A percentile compares a stretch with the other conserved stretches of the same genome.
Conservation (phyloP, 2,888 invertebrate species). For the Omphaloscelis lunosa region DNA sequence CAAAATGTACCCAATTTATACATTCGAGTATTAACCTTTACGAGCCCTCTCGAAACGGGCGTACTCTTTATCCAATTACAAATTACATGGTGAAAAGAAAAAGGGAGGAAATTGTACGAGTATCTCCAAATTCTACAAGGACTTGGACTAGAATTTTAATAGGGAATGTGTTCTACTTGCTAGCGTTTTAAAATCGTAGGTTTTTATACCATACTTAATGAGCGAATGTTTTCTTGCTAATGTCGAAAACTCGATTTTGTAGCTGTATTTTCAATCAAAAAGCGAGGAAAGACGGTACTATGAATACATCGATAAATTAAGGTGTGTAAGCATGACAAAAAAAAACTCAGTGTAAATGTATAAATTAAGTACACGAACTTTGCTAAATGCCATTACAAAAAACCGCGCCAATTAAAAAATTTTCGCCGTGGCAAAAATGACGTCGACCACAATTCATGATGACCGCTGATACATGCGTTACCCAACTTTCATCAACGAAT, state of each 20-base stretch:
- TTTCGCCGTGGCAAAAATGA: neutral
- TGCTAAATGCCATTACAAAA: neutral
- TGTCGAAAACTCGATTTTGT: neutral
- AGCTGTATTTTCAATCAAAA: neutral
- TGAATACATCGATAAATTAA: neutral
- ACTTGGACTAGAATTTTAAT: constrained; percentile 42
- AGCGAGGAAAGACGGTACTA: neutral
- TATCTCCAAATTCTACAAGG: constrained; percentile 1
- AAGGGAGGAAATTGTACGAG: constrained; percentile 37
- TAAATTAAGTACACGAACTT: neutral
- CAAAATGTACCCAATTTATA: constrained; percentile 51
- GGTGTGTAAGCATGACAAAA: neutral
- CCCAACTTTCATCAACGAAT: neutral
- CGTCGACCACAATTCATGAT: neutral
- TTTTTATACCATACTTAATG: neutral
- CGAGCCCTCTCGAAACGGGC: constrained; percentile 47
- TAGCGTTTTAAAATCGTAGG: neutral
- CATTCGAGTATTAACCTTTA: constrained; percentile 49
- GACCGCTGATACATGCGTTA: constrained; percentile 10
- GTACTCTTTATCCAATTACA: constrained; percentile 61
- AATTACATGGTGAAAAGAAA: constrained; percentile 54
- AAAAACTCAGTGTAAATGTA: constrained; percentile 11
- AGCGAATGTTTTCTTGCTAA: neutral
- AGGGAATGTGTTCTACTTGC: neutral
- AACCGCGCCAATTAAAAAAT: constrained; percentile 1